A percentile compares a stretch with the other conserved stretches of the same genome.
Evolutionary conservation across 2,888 invertebrate genomes (phyloP).

Genomic region (Sarcophaga rosellei): DNA sequence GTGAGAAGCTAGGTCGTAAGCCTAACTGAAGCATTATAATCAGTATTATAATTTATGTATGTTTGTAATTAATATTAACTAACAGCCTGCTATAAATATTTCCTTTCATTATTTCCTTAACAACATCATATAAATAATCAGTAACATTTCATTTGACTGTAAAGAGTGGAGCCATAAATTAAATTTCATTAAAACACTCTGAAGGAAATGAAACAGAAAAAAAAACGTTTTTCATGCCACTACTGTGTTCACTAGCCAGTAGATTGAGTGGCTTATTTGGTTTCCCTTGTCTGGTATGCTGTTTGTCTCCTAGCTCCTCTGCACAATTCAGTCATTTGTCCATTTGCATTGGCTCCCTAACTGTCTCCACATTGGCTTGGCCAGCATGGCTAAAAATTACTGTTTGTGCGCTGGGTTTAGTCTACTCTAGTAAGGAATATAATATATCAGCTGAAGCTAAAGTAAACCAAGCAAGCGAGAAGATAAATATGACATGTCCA

Average conservation of each 20-base stretch:
- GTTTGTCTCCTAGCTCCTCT: slow-evolving; percentile 45
- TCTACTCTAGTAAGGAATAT: slow-evolving; percentile 6
- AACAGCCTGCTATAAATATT: slow-evolving; percentile 54
- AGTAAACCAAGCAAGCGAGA: slow-evolving; percentile 68
- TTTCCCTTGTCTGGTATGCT: slow-evolving; percentile 18
- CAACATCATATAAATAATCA: slow-evolving; percentile 64
- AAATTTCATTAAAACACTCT: slow-evolving; percentile 61
- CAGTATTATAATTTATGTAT: background rate
- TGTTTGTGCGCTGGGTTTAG: slow-evolving; percentile 12
- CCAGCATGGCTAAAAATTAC: background rate
- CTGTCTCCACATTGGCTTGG: background rate
- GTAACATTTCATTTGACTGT: slow-evolving; percentile 56
- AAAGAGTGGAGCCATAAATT: slow-evolving; percentile 63
- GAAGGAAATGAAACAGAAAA: background rate
- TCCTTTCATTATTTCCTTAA: slow-evolving; percentile 51
- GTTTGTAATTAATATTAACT: slow-evolving; percentile 59
- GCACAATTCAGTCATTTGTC: slow-evolving; percentile 46
- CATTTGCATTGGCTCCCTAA: background rate
- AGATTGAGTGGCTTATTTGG: slow-evolving; percentile 5
- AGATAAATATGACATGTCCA: slow-evolving; percentile 69
- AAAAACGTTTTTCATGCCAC: slow-evolving; percentile 1
- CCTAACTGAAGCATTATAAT: too few species aligned
- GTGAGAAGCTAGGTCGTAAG: too few species aligned
- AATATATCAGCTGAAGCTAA: slow-evolving; percentile 61
- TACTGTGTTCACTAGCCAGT: slow-evolving; percentile 32